These are phyloP conservation scores for Zaprionus taronus DNA, from an alignment of 1,140 invertebrate species.

Conservation along the genomic window DNA sequence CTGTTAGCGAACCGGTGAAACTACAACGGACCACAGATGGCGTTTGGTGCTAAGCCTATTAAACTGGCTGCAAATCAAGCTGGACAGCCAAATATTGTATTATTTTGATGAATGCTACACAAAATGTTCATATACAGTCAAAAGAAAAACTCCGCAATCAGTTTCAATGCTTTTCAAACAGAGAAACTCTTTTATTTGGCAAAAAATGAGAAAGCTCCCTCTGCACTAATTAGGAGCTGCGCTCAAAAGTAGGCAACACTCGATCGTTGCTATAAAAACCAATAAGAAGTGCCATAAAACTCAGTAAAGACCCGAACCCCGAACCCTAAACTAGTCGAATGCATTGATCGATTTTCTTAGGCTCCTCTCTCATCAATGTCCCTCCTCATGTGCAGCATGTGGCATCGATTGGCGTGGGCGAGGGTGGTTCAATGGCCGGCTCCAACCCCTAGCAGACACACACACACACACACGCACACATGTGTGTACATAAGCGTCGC, in stretches of 20 bases:
- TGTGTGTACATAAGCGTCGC: slow-evolving; percentile 21
- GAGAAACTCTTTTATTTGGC: no score
- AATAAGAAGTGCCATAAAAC: slow-evolving; percentile 20
- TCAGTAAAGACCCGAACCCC: slow-evolving; percentile 52
- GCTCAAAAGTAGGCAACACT: slow-evolving; percentile 53
- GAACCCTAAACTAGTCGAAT: no score
- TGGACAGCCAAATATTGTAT: neutral
- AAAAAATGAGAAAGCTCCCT: neutral
- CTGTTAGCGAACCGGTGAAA: slow-evolving; percentile 44
- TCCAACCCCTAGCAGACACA: slow-evolving; percentile 29
- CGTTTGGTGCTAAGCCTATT: slow-evolving; percentile 29
- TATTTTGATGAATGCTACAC: neutral
- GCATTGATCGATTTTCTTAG: slow-evolving; percentile 16
- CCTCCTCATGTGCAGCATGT: neutral
- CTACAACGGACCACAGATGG: slow-evolving; percentile 53
- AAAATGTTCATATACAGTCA: no score
- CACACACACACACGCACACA: slow-evolving; percentile 3
- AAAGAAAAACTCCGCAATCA: no score
- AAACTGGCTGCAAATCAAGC: neutral
- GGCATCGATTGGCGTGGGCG: slow-evolving; percentile 27
- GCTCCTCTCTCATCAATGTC: slow-evolving; percentile 20
- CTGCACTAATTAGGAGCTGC: neutral
- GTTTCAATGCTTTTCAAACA: no score
- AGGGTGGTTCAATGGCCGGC: slow-evolving; percentile 30
- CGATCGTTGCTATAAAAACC: slow-evolving; percentile 59